Conservation (phyloP, 2,113 vertebrate species). For the Osmerus mordax region DNA sequence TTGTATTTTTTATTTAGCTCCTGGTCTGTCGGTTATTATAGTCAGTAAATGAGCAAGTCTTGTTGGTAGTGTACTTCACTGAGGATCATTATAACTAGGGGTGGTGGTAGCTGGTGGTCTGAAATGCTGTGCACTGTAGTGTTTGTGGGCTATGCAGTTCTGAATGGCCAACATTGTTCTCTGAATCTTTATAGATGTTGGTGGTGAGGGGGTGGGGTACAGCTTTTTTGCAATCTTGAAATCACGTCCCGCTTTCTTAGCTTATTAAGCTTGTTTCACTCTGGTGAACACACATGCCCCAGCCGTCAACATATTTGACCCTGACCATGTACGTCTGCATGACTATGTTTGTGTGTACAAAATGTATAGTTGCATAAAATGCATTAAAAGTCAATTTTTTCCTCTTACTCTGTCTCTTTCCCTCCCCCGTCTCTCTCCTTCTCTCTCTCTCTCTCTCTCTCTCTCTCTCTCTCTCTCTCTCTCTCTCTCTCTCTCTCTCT, state of each 20-base stretch:
- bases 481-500: no score
- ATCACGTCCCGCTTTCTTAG: constrained; percentile 25
- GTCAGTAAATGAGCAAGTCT: no score
- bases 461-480: no score
- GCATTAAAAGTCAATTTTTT: no score
- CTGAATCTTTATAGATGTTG: not conserved
- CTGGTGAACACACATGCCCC: constrained; percentile 50
- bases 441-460: no score
- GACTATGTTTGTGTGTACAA: not conserved
- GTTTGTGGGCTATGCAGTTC: not conserved
- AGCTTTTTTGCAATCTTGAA: constrained; percentile 30
- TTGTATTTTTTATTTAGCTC: constrained; percentile 11
- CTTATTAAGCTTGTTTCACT: constrained; percentile 59
- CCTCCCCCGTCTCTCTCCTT: no score
- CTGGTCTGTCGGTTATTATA: not conserved
- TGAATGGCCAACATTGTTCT: not conserved
- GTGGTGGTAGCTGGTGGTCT: not conserved
- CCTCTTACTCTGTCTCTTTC: no score
- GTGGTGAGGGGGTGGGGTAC: constrained; percentile 30
- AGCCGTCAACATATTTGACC: constrained; percentile 44
- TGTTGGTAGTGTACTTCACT: not conserved
- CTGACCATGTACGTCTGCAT: constrained; percentile 13
- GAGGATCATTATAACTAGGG: constrained; percentile 12
- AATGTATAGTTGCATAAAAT: not conserved
- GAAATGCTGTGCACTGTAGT: no score